These are phyloP conservation scores for Zosterops pallidus DNA, from an alignment of 2,113 vertebrate species.

Conservation along the genomic window DNA sequence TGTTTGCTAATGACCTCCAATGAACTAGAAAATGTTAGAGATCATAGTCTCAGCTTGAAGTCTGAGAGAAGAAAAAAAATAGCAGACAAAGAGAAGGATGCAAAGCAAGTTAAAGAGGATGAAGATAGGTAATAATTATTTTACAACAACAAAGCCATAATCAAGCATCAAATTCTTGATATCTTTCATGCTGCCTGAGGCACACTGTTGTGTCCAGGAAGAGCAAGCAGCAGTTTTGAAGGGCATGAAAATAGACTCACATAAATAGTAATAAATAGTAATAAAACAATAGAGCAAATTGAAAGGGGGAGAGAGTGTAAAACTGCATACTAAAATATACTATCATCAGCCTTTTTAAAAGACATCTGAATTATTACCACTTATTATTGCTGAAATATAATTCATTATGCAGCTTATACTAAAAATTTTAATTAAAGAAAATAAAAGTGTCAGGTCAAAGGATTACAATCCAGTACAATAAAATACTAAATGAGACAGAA, in stretches of 20 bases:
- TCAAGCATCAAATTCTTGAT: neutral
- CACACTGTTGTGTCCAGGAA: neutral
- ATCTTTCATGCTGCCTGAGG: neutral
- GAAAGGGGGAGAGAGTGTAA: neutral
- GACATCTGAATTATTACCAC: neutral
- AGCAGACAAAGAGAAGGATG: neutral
- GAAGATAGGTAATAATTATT: neutral
- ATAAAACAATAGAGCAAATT: neutral
- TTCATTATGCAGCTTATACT: neutral
- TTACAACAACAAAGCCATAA: neutral
- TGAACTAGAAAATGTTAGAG: slow-evolving; percentile 18
- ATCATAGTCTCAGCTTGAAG: neutral
- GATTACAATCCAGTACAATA: neutral
- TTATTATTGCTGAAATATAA: neutral
- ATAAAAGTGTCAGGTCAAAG: neutral
- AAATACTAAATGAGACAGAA: neutral
- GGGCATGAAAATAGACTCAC: neutral
- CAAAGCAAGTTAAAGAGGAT: neutral
- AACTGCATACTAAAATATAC: neutral
- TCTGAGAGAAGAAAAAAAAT: neutral
- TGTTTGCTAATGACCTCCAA: slow-evolving; percentile 35
- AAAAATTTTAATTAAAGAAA: neutral
- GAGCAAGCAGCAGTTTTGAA: neutral
- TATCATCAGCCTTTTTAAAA: neutral
- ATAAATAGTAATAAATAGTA: neutral